phyloP scores from a whole-genome alignment of 2,113 vertebrate species.

The Oncorhynchus masou region DNA sequence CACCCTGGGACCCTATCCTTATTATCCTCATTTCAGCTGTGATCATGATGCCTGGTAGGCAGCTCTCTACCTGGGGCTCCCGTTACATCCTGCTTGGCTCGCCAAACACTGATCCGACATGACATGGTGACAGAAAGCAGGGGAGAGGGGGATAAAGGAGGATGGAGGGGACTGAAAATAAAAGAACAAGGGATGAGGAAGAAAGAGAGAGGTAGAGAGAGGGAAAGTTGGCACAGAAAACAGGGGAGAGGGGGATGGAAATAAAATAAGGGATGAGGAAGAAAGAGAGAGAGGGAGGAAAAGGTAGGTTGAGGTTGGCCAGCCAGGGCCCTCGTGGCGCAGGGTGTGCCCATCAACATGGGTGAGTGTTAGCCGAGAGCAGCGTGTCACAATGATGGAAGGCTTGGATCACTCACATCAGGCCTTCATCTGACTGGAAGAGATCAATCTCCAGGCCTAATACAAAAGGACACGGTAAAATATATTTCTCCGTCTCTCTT shows the following conservation, averaged over 20 bases:
- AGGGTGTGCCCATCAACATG: constrained; percentile 80
- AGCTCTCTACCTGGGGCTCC: constrained; percentile 64
- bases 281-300: constrained; percentile 56
- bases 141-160: constrained; percentile 64
- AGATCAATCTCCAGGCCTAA: constrained; percentile 75
- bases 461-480: constrained; percentile 73
- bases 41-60: constrained; percentile 53
- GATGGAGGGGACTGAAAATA: constrained; percentile 69
- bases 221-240: constrained; percentile 27
- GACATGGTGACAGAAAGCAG: constrained; percentile 90
- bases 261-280: background rate
- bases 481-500: constrained; percentile 62
- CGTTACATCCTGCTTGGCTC: constrained; percentile 83
- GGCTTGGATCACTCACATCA: constrained; percentile 75
- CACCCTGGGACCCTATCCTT: no score
- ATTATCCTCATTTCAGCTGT: constrained; percentile 4
- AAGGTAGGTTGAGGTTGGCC: constrained; percentile 19
- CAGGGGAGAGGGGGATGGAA: constrained; percentile 42
- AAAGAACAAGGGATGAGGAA: constrained; percentile 76
- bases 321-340: constrained; percentile 59
- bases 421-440: constrained; percentile 76
- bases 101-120: constrained; percentile 85
- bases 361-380: constrained; percentile 77
- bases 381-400: constrained; percentile 77
- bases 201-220: constrained; percentile 63